Conservation (phyloP, 2,797 vertebrate species). For the Melanogrammus aeglefinus region DNA sequence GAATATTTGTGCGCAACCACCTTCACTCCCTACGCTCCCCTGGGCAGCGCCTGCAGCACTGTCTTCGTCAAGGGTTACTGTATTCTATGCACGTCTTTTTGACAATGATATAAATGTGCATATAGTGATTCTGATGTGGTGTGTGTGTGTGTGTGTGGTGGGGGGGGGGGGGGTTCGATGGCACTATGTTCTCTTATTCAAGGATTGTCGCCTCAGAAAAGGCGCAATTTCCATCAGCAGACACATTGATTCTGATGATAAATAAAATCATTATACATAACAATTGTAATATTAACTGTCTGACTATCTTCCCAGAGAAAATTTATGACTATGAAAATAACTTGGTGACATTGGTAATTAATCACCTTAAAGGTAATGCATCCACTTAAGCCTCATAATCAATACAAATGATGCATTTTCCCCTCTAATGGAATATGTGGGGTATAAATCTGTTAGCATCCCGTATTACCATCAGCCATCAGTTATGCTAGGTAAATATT, state of each 20-base stretch:
- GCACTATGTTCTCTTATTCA: conserved; percentile 35
- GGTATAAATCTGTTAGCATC: conserved; percentile 6
- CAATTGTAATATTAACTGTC: background rate
- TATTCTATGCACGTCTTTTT: conserved; percentile 46
- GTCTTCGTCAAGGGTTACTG: conserved; percentile 50
- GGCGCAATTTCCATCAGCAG: background rate
- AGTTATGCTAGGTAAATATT: conserved; percentile 50
- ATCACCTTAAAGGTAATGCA: background rate
- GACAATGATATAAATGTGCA: conserved; percentile 68
- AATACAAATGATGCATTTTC: conserved; percentile 8
- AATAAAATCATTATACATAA: background rate
- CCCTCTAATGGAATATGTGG: conserved; percentile 15
- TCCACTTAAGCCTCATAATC: background rate
- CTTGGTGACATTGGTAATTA: background rate
- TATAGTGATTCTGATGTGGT: conserved; percentile 35
- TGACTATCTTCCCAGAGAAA: background rate
- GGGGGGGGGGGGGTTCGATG: background rate
- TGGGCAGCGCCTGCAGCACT: conserved; percentile 39
- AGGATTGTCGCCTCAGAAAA: conserved; percentile 15
- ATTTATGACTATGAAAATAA: too few relatives aligned
- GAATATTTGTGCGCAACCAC: conserved; percentile 51
- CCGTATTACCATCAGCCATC: conserved; percentile 32
- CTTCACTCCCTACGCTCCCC: conserved; percentile 37
- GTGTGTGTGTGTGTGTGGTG: conserved; percentile 42
- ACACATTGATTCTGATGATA: background rate